phyloP scores from a whole-genome alignment of 2,888 invertebrate genomes.

The Uloborus plumipes region DNA sequence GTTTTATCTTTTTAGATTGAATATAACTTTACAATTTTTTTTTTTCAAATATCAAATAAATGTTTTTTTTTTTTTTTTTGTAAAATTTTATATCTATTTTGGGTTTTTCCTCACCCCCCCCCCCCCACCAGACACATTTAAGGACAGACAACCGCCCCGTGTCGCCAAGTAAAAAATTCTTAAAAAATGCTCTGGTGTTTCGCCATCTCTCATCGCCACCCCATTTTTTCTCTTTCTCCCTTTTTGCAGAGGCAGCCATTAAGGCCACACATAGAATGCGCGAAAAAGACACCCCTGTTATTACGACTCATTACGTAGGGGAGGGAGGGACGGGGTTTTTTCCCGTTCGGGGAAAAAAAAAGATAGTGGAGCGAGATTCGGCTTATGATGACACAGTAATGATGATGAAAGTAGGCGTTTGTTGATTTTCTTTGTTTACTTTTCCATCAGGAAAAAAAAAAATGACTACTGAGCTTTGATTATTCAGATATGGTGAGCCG shows the following conservation, averaged over 20 bases:
- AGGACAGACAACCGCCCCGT: no score
- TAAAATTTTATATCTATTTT: no score
- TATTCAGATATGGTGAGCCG: no score
- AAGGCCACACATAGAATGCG: conserved; percentile 10
- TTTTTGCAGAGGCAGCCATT: conserved; percentile 4
- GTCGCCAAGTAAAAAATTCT: no score
- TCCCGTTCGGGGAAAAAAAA: not conserved
- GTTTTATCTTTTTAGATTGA: no score
- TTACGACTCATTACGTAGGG: conserved; percentile 30
- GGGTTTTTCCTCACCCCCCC: no score
- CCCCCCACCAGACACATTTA: no score
- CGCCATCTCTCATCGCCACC: no score
- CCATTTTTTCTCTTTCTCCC: not conserved
- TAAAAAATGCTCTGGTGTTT: no score
- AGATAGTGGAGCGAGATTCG: conserved; percentile 1
- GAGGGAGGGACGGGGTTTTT: not conserved
- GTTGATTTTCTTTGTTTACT: conserved; percentile 23
- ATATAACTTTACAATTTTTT: no score
- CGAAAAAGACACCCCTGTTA: conserved; percentile 32
- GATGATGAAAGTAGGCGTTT: conserved; percentile 27
- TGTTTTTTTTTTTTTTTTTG: no score
- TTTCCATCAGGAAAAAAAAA: not conserved
- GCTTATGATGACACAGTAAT: conserved; percentile 18
- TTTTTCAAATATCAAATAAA: no score
- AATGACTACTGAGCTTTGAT: conserved; percentile 17